These are phyloP conservation scores for Felis catus DNA, from an alignment of 2,113 vertebrate genomes.

Conservation along the genomic window DNA sequence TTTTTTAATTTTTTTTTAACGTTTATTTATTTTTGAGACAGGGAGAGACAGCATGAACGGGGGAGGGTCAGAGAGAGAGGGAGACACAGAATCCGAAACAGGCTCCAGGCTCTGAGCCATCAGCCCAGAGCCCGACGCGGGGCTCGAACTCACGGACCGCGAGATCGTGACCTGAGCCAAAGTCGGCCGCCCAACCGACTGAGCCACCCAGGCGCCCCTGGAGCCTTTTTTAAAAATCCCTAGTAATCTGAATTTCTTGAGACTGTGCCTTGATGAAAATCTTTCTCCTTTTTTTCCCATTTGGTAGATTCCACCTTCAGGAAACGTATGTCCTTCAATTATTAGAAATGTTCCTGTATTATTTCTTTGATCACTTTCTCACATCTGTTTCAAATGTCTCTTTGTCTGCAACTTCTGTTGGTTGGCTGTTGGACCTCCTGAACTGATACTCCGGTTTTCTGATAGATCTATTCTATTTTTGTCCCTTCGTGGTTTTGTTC, in stretches of 20 bases:
- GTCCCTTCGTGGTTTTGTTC: background rate
- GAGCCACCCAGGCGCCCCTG: no score
- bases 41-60: no score
- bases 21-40: no score
- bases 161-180: no score
- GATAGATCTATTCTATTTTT: background rate
- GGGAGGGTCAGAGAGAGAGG: no score
- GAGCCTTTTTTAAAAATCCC: no score
- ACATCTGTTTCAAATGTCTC: background rate
- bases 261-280: background rate
- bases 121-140: no score
- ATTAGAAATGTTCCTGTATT: background rate
- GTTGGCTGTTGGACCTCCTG: background rate
- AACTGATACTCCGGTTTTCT: background rate
- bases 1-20: no score
- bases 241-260: constrained; percentile 5
- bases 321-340: background rate
- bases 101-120: no score
- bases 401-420: background rate
- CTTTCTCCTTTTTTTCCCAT: background rate
- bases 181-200: no score
- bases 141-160: no score
- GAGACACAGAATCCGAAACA: no score
- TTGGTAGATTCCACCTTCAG: background rate
- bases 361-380: background rate